Evolutionary conservation across 2,888 invertebrate genomes (phyloP).

Genomic region (Stenoptilia bipunctidactyla): DNA sequence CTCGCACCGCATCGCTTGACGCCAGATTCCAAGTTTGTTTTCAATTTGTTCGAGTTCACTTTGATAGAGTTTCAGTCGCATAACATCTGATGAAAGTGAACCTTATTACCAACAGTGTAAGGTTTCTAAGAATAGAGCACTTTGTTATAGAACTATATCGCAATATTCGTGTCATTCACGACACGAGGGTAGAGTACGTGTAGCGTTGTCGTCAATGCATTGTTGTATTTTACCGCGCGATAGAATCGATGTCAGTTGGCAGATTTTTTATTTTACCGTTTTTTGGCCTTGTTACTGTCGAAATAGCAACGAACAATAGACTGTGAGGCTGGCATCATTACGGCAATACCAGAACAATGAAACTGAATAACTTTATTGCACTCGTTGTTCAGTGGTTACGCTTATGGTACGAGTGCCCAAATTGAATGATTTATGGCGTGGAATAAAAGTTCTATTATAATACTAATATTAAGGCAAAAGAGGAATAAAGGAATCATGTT

Average conservation of each 20-base stretch:
- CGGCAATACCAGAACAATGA: constrained; percentile 4
- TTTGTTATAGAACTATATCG: constrained; percentile 27
- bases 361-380: neutral
- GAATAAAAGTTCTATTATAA: too few species aligned
- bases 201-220: constrained; percentile 51
- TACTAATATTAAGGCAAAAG: too few species aligned
- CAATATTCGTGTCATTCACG: constrained; percentile 20
- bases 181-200: constrained; percentile 61
- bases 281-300: constrained; percentile 55
- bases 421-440: too few species aligned
- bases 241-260: constrained; percentile 71
- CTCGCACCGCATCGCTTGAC: constrained; percentile 25
- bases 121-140: constrained; percentile 17
- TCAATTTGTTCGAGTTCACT: constrained; percentile 27
- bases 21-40: constrained; percentile 58
- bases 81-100: constrained; percentile 9
- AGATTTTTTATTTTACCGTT: constrained; percentile 68
- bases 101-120: constrained; percentile 13
- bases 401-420: too few species aligned
- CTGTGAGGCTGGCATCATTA: constrained; percentile 6
- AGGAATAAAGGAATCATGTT: too few species aligned
- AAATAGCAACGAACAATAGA: constrained; percentile 20
- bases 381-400: neutral
- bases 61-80: constrained; percentile 32
- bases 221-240: constrained; percentile 59